Base-by-base conservation (phyloP, 2,797 vertebrate species). In the Galagoides demidoff region DNA sequence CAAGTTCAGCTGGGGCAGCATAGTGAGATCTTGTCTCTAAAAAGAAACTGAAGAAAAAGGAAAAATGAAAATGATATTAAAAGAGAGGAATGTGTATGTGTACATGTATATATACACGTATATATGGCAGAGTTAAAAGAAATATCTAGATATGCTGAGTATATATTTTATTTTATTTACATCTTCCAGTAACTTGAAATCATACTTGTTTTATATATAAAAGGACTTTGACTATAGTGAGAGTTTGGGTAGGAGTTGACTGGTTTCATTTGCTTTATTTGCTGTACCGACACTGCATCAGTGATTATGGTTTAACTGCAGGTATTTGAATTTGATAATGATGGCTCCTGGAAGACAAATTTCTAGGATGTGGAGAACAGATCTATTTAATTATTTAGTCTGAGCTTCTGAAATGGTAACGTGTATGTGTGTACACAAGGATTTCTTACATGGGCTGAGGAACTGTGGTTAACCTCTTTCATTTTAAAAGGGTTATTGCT, bases 401-500 rank as follows among this genome's bases (percentile, higher is more conserved):
- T 87, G 79, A 89, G 76, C 49, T 96, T 85, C 81, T 84, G 84
- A 93, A 94, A 78, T 76, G 29, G 55, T 81, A 87, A 71, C 66
- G 79, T 94, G 78, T 79, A 45, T 77, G 43, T 89, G 39, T 83
- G n/a, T 57, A 85, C 64, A 64, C 4, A 88, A 90, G 61, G 77
- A 81, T 73, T 91, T 87, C 34, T 87, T 96, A 87, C 81, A 93
- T 94, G 94, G 66, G 89, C 49, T 96, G 81, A 96, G 31, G 64
- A 74, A 92, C 45, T 55, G 39, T 55, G 29, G 66, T 86, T 84
- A 94, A 89, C 93, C 93, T 96, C 87, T 61, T 96, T 93, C 39
- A 73, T 91, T 96, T 97, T 86, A 96, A 95, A 96, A 96, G 39
- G 29, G 23, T 91, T 92, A 81, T 81, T 92, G 83, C 64, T 94